These are phyloP conservation scores for Gobius niger DNA, from an alignment of 2,113 vertebrate species.

Conservation along the genomic window DNA sequence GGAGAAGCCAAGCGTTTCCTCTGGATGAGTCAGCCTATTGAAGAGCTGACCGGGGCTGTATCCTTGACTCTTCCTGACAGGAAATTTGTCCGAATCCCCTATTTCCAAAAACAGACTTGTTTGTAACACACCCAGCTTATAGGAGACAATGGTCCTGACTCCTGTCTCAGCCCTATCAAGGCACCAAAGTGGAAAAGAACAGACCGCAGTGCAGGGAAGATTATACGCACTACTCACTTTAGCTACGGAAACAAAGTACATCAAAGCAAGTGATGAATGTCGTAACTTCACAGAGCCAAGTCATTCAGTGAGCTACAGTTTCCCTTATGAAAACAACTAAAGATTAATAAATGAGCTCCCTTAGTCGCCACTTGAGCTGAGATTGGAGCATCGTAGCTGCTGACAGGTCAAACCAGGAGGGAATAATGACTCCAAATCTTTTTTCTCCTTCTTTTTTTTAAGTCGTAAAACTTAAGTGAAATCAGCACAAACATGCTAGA, in stretches of 20 bases:
- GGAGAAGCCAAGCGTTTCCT: constrained; percentile 37
- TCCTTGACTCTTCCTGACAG: constrained; percentile 75
- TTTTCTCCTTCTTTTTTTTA: background rate
- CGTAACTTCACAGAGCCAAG: background rate
- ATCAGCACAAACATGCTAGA: background rate
- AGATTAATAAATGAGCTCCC: background rate
- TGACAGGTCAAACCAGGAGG: constrained; percentile 7
- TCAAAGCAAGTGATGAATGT: background rate
- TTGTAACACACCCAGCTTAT: constrained; percentile 61
- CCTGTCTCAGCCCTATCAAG: constrained; percentile 17
- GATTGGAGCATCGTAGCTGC: background rate
- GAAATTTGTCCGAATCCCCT: constrained; percentile 69
- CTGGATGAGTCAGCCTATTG: constrained; percentile 68
- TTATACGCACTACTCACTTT: background rate
- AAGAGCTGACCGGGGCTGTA: constrained; percentile 55
- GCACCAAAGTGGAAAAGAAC: constrained; percentile 37
- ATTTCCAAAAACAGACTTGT: constrained; percentile 66
- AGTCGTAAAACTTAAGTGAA: background rate
- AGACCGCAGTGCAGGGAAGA: constrained; percentile 49
- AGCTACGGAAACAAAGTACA: background rate
- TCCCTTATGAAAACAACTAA: background rate
- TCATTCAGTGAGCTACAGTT: background rate
- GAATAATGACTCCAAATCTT: background rate
- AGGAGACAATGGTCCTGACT: constrained; percentile 38
- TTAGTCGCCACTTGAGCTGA: background rate